These are phyloP conservation scores for Mesaphorura yosii DNA, from an alignment of 1,140 invertebrate species.

Conservation along the genomic window DNA sequence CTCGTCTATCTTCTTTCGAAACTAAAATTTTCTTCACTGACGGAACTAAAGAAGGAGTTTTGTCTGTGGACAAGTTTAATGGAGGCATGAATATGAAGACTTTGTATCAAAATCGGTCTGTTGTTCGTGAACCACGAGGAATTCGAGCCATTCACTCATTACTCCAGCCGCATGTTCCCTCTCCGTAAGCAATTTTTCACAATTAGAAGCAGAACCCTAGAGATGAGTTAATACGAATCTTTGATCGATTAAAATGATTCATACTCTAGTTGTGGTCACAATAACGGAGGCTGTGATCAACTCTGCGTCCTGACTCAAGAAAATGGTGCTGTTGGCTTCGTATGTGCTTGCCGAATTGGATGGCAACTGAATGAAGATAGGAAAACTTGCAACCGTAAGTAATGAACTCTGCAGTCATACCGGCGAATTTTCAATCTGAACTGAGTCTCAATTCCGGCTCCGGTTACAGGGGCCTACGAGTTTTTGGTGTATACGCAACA, in stretches of 20 bases:
- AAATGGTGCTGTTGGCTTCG: conserved; percentile 67
- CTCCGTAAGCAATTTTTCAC: too few species aligned
- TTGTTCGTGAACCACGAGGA: conserved; percentile 68
- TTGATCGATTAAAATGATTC: too few species aligned
- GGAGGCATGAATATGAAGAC: conserved; percentile 57
- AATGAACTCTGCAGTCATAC: not conserved
- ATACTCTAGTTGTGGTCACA: conserved; percentile 72
- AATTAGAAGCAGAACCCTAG: too few species aligned
- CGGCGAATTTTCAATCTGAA: not conserved
- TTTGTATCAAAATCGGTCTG: conserved; percentile 60
- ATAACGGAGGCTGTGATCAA: conserved; percentile 85
- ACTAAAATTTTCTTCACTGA: conserved; percentile 91
- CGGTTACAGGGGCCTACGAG: conserved; percentile 56
- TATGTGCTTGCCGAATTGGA: conserved; percentile 89
- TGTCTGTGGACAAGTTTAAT: conserved; percentile 80
- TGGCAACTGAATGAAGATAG: conserved; percentile 62
- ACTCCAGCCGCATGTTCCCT: conserved; percentile 50
- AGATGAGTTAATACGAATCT: too few species aligned
- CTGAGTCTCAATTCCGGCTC: conserved; percentile 15
- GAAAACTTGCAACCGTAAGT: conserved; percentile 62
- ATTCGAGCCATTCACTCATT: conserved; percentile 68
- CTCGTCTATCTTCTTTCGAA: conserved; percentile 75
- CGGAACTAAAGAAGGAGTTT: conserved; percentile 83
- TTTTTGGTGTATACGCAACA: conserved; percentile 97
- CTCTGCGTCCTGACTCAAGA: conserved; percentile 83